These are phyloP conservation scores for Siniperca obscura DNA, from an alignment of 2,797 vertebrate genomes.

Conservation along the genomic window DNA sequence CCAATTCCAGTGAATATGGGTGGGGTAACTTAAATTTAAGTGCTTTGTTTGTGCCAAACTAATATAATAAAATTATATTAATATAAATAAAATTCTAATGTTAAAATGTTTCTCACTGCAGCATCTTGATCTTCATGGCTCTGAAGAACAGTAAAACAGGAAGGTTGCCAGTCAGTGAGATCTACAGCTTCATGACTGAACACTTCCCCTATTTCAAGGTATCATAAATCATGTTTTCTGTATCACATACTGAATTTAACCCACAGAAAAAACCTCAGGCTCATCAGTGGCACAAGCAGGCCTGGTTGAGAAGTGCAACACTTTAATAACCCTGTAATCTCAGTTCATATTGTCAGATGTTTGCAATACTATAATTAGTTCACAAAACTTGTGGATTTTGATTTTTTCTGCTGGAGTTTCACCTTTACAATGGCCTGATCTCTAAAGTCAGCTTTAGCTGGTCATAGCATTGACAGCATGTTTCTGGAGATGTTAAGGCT, in stretches of 20 bases:
- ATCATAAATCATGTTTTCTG: neutral
- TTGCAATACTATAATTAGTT: neutral
- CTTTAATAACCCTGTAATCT: neutral
- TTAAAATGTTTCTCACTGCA: slow-evolving; percentile 65
- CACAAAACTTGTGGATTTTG: neutral
- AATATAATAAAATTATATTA: no score
- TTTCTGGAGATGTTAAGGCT: neutral
- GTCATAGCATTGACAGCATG: no score
- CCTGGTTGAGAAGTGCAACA: neutral
- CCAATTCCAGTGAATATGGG: neutral
- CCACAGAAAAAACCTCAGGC: neutral
- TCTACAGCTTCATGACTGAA: slow-evolving; percentile 99
- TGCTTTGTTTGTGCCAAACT: neutral
- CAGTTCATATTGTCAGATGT: neutral
- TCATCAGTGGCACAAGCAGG: neutral
- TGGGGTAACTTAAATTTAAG: neutral
- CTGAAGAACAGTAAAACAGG: slow-evolving; percentile 97
- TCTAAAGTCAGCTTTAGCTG: neutral
- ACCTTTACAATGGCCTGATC: neutral
- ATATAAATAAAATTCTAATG: neutral
- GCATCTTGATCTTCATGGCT: slow-evolving; percentile 99
- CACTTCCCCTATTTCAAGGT: slow-evolving; percentile 99
- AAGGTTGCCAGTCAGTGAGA: slow-evolving; percentile 97
- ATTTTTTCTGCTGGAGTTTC: neutral
- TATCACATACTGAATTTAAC: neutral